These are phyloP conservation scores for Tortricodes alternella DNA, from an alignment of 2,888 invertebrate genomes.

Conservation along the genomic window DNA sequence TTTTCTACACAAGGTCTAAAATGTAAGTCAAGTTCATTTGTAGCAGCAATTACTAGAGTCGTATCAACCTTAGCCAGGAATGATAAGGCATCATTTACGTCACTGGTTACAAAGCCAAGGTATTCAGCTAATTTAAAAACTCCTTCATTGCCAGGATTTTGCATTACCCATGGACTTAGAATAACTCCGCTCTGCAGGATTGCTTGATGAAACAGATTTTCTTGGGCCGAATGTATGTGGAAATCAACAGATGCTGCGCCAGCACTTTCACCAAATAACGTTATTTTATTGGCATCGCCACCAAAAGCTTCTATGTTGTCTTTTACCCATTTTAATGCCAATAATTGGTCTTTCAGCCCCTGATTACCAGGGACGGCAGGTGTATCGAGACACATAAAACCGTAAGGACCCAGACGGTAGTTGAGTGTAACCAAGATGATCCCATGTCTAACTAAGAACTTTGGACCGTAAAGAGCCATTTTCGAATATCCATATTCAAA, in stretches of 20 bases:
- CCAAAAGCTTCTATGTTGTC: slow-evolving; percentile 58
- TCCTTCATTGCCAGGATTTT: not conserved
- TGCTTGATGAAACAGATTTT: slow-evolving; percentile 23
- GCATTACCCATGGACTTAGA: not conserved
- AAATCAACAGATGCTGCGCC: slow-evolving; percentile 57
- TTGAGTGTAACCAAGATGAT: slow-evolving; percentile 45
- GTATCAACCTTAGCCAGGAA: slow-evolving; percentile 13
- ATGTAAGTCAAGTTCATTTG: not conserved
- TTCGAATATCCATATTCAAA: slow-evolving; percentile 11
- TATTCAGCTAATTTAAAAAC: slow-evolving; percentile 17
- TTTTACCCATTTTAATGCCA: slow-evolving; percentile 53
- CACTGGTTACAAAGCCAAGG: not conserved
- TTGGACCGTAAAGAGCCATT: slow-evolving; percentile 15
- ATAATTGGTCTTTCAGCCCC: slow-evolving; percentile 61
- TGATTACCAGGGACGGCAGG: slow-evolving; percentile 60
- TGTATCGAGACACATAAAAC: slow-evolving; percentile 60
- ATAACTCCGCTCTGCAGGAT: slow-evolving; percentile 29
- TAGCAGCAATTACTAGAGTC: slow-evolving; percentile 10
- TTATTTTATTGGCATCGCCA: slow-evolving; percentile 53
- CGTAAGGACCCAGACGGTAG: slow-evolving; percentile 64
- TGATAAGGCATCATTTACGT: slow-evolving; percentile 8
- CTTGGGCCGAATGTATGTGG: slow-evolving; percentile 37
- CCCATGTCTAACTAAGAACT: slow-evolving; percentile 28
- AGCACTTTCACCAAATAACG: slow-evolving; percentile 60
- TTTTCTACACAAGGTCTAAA: slow-evolving; percentile 14